These are phyloP conservation scores for Haliclona indistincta DNA, from an alignment of 37 sponge, comb jelly and placozoan species.

Conservation along the genomic window DNA sequence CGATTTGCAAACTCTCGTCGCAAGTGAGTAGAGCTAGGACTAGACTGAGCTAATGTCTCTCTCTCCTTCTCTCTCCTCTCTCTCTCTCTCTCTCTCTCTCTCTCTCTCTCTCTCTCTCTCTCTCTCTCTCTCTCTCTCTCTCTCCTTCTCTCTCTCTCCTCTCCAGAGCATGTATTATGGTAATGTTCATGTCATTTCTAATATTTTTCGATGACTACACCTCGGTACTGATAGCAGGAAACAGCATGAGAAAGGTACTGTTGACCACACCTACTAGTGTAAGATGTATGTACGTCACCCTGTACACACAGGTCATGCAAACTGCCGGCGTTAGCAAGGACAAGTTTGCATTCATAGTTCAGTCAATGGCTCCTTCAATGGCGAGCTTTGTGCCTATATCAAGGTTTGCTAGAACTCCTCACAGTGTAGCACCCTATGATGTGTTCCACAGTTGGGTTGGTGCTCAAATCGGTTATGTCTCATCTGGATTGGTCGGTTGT, in stretches of 20 bases:
- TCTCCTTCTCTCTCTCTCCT: not conserved
- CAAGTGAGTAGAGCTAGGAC: not conserved
- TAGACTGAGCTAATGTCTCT: not conserved
- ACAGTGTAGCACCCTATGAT: not conserved
- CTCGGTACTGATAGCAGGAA: slow-evolving; percentile 30
- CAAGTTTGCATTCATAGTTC: slow-evolving; percentile 58
- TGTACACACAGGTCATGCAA: slow-evolving; percentile 25
- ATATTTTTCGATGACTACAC: slow-evolving; percentile 65
- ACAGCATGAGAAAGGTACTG: slow-evolving; percentile 36
- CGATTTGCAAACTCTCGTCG: slow-evolving; percentile 1
- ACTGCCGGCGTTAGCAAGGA: slow-evolving; percentile 31
- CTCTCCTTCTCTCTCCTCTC: not conserved
- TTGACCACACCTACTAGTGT: not conserved
- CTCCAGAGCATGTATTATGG: slow-evolving; percentile 3
- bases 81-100: slow-evolving; percentile 21
- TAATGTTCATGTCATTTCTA: not conserved
- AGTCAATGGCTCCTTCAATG: slow-evolving; percentile 36
- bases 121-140: not conserved
- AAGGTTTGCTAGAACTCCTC: slow-evolving; percentile 8
- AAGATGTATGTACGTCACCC: not conserved
- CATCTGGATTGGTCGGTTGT: not conserved
- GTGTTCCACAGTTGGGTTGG: slow-evolving; percentile 62
- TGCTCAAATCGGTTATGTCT: slow-evolving; percentile 31
- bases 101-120: slow-evolving; percentile 14
- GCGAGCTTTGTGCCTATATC: slow-evolving; percentile 50